Percentiles rank a stretch among this genome's conserved stretches.
These are phyloP conservation scores for Campopleginae sp. DNA, from an alignment of 2,888 invertebrate species.

Conservation along the genomic window DNA sequence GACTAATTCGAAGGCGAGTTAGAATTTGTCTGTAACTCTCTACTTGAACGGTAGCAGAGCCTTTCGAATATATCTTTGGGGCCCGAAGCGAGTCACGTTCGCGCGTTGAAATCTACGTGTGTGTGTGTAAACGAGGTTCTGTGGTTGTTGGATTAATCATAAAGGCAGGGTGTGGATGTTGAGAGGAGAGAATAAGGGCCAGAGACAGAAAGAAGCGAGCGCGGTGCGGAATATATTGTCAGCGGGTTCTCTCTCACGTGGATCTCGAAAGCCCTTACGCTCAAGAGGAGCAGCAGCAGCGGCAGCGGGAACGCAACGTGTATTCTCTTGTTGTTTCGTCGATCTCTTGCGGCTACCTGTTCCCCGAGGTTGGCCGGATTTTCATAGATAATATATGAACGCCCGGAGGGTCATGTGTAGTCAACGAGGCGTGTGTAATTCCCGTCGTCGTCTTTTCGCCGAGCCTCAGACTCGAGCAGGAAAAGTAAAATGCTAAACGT, in stretches of 20 bases:
- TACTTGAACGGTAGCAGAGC: constrained; percentile 26
- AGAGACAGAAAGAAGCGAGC: constrained; percentile 25
- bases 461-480: background rate
- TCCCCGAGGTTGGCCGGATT: constrained; percentile 56
- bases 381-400: constrained; percentile 57
- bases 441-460: constrained; percentile 17
- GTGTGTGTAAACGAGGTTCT: constrained; percentile 52
- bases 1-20: background rate
- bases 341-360: constrained; percentile 57
- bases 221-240: constrained; percentile 27
- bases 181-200: constrained; percentile 41
- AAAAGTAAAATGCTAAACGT: constrained; percentile 54
- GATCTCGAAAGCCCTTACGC: constrained; percentile 30
- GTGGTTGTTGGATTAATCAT: constrained; percentile 67
- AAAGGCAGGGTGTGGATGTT: constrained; percentile 48
- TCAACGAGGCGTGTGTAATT: constrained; percentile 65
- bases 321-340: constrained; percentile 16
- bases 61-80: constrained; percentile 68
- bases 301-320: background rate
- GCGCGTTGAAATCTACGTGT: constrained; percentile 60
- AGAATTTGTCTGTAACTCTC: constrained; percentile 22
- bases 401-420: constrained; percentile 44
- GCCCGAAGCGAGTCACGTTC: constrained; percentile 76
- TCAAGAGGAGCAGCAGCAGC: background rate
- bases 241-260: constrained; percentile 59